A percentile compares a stretch with the other conserved stretches of the same genome.
phyloP scores from a whole-genome alignment of 2,888 invertebrate genomes.

The Eristalinus sepulchralis region DNA sequence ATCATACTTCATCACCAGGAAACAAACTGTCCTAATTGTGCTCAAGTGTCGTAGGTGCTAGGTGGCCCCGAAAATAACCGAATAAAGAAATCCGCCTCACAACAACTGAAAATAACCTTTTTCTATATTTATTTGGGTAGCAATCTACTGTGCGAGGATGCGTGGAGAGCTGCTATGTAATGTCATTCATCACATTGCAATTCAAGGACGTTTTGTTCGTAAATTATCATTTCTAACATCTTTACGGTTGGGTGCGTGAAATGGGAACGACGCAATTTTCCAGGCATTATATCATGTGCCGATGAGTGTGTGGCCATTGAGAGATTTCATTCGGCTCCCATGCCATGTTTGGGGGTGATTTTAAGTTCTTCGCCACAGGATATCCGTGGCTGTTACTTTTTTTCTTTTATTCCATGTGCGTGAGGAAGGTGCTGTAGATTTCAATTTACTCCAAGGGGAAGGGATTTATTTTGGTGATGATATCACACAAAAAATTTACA shows the following conservation, averaged over 20 bases:
- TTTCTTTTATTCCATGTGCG: not conserved
- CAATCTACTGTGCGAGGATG: not conserved
- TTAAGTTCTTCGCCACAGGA: not conserved
- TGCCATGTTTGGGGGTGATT: not conserved
- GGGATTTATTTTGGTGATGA: not conserved
- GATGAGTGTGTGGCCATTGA: not conserved
- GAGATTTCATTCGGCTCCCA: not conserved
- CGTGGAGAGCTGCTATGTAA: not conserved
- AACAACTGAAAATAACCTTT: not conserved
- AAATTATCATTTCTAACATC: not conserved
- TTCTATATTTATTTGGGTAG: not conserved
- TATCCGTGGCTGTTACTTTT: not conserved
- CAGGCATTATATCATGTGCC: not conserved
- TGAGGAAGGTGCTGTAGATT: not conserved
- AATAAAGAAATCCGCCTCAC: not conserved
- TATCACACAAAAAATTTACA: not conserved
- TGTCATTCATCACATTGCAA: not conserved
- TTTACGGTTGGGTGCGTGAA: not conserved
- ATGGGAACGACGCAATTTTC: not conserved
- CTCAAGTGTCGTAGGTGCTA: not conserved
- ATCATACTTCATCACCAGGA: not conserved
- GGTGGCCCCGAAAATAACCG: not conserved
- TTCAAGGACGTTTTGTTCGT: not conserved
- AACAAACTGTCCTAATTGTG: not conserved
- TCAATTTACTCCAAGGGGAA: not conserved